A percentile compares a stretch with the other conserved stretches of the same genome.
phyloP scores from a whole-genome alignment of 2,113 vertebrate species.

The Synodontis membranacea region DNA sequence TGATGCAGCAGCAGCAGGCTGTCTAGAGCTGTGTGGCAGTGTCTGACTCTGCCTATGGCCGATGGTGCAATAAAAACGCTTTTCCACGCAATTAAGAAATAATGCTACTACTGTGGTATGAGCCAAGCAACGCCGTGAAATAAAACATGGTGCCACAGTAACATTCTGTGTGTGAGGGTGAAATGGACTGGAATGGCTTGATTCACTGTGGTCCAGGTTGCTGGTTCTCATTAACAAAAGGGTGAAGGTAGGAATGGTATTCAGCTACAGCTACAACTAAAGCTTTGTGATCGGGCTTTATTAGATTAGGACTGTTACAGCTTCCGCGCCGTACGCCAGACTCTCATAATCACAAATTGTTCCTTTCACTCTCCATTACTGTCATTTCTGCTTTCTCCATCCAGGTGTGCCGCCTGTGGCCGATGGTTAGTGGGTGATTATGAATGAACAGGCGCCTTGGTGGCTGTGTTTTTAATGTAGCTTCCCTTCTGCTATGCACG shows the following conservation, averaged over 20 bases:
- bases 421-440: background rate
- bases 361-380: constrained; percentile 31
- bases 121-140: constrained; percentile 19
- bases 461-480: background rate
- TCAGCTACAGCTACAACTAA: constrained; percentile 45
- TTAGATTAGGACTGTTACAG: constrained; percentile 40
- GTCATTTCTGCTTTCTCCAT: constrained; percentile 14
- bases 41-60: constrained; percentile 56
- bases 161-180: constrained; percentile 66
- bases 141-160: constrained; percentile 61
- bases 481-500: background rate
- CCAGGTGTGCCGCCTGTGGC: constrained; percentile 5
- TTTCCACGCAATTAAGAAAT: constrained; percentile 63
- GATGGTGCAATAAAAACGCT: constrained; percentile 63
- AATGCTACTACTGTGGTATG: constrained; percentile 60
- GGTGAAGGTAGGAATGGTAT: constrained; percentile 18
- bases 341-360: constrained; percentile 34
- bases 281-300: constrained; percentile 52
- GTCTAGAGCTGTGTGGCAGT: constrained; percentile 46
- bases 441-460: background rate
- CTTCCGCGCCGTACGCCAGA: constrained; percentile 18
- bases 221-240: constrained; percentile 51
- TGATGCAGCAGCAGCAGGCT: background rate
- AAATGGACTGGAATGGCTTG: constrained; percentile 51
- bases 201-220: constrained; percentile 15